Evolutionary conservation across 2,113 vertebrate genomes (phyloP).

Genomic region (Etia nguti): DNA sequence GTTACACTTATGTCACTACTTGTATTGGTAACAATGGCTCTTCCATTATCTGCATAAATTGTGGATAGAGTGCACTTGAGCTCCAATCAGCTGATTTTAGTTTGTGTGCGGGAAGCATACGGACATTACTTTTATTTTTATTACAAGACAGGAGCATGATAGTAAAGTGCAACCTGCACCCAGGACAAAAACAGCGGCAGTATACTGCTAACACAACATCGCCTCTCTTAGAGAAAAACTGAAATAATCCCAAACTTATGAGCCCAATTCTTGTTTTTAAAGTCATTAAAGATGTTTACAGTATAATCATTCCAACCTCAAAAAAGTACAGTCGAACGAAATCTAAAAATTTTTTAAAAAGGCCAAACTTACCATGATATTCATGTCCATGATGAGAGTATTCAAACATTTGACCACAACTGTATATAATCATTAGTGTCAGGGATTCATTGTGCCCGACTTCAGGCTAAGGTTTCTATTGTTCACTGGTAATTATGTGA

Average conservation of each 20-base stretch:
- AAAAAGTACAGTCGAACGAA: not conserved
- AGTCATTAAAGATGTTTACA: no score
- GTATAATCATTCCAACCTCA: no score
- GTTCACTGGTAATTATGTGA: not conserved
- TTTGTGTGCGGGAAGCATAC: not conserved
- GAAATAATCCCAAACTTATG: no score
- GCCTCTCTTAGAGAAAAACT: no score
- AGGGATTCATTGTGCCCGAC: not conserved
- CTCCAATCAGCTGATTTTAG: not conserved
- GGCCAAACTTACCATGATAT: fast-evolving
- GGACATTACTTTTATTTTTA: no score
- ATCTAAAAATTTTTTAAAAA: not conserved
- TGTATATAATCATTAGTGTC: not conserved
- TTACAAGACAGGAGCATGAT: no score
- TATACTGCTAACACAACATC: no score
- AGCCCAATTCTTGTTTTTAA: no score
- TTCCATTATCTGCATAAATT: not conserved
- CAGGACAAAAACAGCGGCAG: no score
- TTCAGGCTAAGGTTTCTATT: not conserved
- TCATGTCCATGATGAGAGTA: not conserved
- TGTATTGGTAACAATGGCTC: not conserved
- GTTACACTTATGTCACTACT: not conserved
- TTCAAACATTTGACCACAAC: not conserved
- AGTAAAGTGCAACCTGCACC: no score
- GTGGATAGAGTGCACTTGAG: not conserved